Conservation (phyloP, 2,888 invertebrate species). For the Lordiphosa andalusiaca region DNA sequence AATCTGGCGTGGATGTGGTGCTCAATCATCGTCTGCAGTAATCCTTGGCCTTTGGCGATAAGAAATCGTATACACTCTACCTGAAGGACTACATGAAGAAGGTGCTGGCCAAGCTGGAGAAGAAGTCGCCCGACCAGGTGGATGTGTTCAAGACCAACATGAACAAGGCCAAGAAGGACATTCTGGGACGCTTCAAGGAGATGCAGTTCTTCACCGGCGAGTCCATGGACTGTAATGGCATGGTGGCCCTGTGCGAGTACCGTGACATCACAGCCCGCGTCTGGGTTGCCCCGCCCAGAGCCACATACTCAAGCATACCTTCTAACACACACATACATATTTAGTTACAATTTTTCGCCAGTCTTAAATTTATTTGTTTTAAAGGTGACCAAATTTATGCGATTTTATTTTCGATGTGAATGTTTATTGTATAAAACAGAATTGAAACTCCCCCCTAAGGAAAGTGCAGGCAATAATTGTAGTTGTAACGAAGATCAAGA, state of each 20-base stretch:
- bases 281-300: conserved; percentile 16
- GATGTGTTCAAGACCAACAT: conserved; percentile 94
- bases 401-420: conserved; percentile 26
- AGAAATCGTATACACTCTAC: conserved; percentile 94
- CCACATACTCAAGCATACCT: conserved; percentile 61
- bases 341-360: conserved; percentile 51
- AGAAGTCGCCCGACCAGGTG: conserved; percentile 90
- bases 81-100: conserved; percentile 98
- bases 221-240: conserved; percentile 95
- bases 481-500: conserved; percentile 39
- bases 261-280: conserved; percentile 84
- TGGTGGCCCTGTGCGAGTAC: conserved; percentile 96
- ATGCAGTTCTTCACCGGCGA: conserved; percentile 95
- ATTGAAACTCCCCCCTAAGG: conserved; percentile 11
- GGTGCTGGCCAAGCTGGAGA: conserved; percentile 90
- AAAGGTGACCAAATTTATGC: conserved; percentile 34
- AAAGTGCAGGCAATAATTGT: conserved; percentile 30
- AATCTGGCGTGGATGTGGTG: conserved; percentile 95
- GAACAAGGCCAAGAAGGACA: conserved; percentile 96
- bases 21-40: conserved; percentile 94
- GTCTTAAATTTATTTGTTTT: conserved; percentile 51
- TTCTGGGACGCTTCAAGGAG: conserved; percentile 94
- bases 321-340: conserved; percentile 31
- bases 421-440: conserved; percentile 25
- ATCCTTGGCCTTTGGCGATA: conserved; percentile 92